phyloP scores from a whole-genome alignment of 2,888 invertebrate genomes.

The Dryobota labecula region DNA sequence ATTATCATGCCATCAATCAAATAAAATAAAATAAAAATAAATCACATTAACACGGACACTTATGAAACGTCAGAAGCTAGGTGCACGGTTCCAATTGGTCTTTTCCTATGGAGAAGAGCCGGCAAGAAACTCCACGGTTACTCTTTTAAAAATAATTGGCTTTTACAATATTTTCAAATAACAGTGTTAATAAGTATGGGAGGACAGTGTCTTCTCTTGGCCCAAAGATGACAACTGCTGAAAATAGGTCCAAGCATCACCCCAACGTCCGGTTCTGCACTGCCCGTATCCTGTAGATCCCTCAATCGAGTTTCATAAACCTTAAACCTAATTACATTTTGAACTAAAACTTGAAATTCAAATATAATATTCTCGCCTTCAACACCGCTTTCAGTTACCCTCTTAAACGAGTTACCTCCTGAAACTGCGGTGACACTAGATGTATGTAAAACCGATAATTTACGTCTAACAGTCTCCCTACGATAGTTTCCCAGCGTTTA shows the following conservation, averaged over 20 bases:
- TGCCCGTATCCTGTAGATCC: not conserved
- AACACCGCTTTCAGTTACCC: conserved; percentile 17
- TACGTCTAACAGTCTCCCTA: conserved; percentile 25
- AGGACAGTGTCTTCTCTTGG: not conserved
- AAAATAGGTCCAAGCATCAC: not conserved
- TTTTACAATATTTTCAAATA: too few species aligned
- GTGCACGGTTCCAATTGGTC: too few species aligned
- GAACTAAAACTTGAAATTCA: conserved; percentile 10
- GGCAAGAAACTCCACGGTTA: too few species aligned
- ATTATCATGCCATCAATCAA: too few species aligned
- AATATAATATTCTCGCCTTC: not conserved
- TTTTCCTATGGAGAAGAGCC: too few species aligned
- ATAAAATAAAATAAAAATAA: too few species aligned
- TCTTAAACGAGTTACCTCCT: conserved; percentile 27
- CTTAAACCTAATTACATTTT: not conserved
- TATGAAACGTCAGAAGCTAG: too few species aligned
- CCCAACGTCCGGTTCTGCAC: too few species aligned
- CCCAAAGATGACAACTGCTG: not conserved
- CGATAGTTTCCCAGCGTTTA: conserved; percentile 36
- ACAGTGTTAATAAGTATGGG: too few species aligned
- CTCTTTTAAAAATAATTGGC: too few species aligned
- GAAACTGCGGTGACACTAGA: conserved; percentile 35
- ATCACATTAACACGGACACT: too few species aligned
- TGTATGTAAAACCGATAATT: conserved; percentile 31
- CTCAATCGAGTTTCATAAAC: not conserved